phyloP scores from a whole-genome alignment of 1,140 invertebrate genomes.

The Drosophila cardini region DNA sequence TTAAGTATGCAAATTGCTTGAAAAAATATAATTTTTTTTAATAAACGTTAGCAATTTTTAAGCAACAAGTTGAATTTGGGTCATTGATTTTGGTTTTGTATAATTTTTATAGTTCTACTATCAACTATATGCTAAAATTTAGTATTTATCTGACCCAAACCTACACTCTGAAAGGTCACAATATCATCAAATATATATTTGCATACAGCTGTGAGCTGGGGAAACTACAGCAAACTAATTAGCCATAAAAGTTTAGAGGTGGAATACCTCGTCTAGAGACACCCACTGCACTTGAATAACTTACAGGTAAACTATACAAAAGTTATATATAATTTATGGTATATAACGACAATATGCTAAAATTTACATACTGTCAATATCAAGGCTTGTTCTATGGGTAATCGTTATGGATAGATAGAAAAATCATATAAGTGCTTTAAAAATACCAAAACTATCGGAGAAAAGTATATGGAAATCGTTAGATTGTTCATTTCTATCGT shows the following conservation, averaged over 20 bases:
- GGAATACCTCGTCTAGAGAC: conserved; percentile 1
- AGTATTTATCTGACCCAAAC: conserved; percentile 9
- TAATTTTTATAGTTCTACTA: not conserved
- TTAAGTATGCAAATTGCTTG: conserved; percentile 47
- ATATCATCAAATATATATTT: not conserved
- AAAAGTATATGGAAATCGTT: too few relatives aligned
- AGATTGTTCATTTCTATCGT: too few relatives aligned
- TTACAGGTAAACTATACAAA: not conserved
- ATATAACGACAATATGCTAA: not conserved
- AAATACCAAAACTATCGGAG: not conserved
- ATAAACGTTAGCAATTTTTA: conserved; percentile 12
- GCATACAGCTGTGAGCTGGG: conserved; percentile 12
- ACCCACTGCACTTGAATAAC: not conserved
- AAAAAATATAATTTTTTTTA: conserved; percentile 41
- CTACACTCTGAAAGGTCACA: conserved; percentile 22
- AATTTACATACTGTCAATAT: conserved; percentile 4
- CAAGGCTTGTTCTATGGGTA: not conserved
- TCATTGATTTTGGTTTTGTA: conserved; percentile 1
- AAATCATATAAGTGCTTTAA: too few relatives aligned
- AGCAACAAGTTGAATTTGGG: conserved; percentile 27
- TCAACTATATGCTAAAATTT: conserved; percentile 1
- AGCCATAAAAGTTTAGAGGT: conserved; percentile 4
- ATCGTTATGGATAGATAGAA: too few relatives aligned
- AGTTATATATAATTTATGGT: not conserved
- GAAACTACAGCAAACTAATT: conserved; percentile 14